Conservation (phyloP, 2,113 vertebrate genomes). For the Cariama cristata region DNA sequence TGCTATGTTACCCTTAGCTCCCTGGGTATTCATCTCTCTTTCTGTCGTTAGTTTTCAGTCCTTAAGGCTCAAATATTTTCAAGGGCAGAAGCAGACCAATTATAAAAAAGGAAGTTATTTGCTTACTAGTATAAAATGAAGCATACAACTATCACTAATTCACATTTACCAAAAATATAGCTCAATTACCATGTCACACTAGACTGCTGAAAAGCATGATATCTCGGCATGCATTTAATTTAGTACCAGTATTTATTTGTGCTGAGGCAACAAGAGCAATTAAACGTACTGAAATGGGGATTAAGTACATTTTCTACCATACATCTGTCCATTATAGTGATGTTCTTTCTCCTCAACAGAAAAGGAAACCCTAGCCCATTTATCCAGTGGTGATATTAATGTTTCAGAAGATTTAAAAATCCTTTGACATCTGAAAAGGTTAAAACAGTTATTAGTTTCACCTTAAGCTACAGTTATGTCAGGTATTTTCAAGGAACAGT, state of each 20-base stretch:
- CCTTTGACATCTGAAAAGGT: not conserved
- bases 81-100: slow-evolving; percentile 38
- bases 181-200: not conserved
- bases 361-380: not conserved
- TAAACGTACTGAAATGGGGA: not conserved
- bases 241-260: not conserved
- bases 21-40: slow-evolving; percentile 24
- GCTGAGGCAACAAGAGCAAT: slow-evolving; percentile 2
- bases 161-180: not conserved
- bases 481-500: not conserved
- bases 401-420: not conserved
- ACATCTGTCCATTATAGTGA: not conserved
- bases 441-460: not conserved
- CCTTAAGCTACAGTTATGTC: not conserved
- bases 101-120: slow-evolving; percentile 13
- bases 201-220: not conserved
- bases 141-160: not conserved
- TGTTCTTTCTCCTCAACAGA: not conserved
- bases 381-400: not conserved
- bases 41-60: not conserved
- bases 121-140: not conserved
- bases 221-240: not conserved
- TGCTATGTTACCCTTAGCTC: slow-evolving; percentile 48
- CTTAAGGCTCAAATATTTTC: slow-evolving; percentile 44
- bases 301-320: not conserved